Evolutionary conservation across 1,140 invertebrate species (phyloP).

Genomic region (Drosophila serrata): DNA sequence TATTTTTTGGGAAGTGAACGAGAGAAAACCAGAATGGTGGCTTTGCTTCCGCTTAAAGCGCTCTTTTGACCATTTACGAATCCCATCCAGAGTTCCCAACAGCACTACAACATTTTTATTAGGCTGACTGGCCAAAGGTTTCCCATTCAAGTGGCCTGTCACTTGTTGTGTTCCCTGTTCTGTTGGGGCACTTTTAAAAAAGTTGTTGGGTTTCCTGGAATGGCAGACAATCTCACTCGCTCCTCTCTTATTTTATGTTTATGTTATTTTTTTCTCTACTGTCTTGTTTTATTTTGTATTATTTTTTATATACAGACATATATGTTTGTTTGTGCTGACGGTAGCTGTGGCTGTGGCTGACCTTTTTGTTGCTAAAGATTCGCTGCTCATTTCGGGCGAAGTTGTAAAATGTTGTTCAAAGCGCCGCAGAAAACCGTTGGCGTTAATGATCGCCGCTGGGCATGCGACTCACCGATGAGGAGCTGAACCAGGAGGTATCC

Average conservation of each 20-base stretch:
- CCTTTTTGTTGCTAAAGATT: constrained; percentile 58
- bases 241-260: constrained; percentile 56
- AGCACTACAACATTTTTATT: constrained; percentile 61
- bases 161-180: constrained; percentile 50
- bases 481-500: constrained; percentile 28
- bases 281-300: constrained; percentile 11
- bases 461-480: constrained; percentile 33
- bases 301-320: constrained; percentile 19
- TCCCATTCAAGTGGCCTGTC: constrained; percentile 59
- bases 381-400: constrained; percentile 61
- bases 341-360: constrained; percentile 73
- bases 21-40: constrained; percentile 42
- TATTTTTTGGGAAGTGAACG: constrained; percentile 27
- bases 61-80: constrained; percentile 9
- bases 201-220: constrained; percentile 74
- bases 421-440: constrained; percentile 58
- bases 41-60: constrained; percentile 41
- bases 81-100: constrained; percentile 26
- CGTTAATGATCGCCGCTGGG: constrained; percentile 69
- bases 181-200: constrained; percentile 76
- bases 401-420: constrained; percentile 74
- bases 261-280: constrained; percentile 55
- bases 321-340: constrained; percentile 65
- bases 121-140: constrained; percentile 61
- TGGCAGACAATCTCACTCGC: constrained; percentile 35